These are phyloP conservation scores for Eulemur macaco DNA, from an alignment of 2,113 vertebrate genomes.

Conservation along the genomic window DNA sequence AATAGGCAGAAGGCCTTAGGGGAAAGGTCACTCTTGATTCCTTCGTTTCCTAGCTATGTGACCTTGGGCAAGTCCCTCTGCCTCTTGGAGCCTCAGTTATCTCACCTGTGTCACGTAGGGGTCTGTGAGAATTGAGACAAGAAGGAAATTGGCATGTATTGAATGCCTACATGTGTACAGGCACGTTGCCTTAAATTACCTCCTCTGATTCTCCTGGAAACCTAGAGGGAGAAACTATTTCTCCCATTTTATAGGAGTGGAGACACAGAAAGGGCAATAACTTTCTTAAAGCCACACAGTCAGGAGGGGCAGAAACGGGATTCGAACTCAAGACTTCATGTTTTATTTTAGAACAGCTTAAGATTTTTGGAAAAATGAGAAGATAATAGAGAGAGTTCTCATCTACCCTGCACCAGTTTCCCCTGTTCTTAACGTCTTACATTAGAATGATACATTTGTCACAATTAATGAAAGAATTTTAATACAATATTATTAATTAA, in stretches of 20 bases:
- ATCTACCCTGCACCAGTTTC: neutral
- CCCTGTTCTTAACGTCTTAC: neutral
- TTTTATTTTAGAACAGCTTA: conserved; percentile 14
- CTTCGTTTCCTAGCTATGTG: neutral
- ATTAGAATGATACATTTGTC: neutral
- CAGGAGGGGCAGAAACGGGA: neutral
- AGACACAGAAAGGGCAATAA: conserved; percentile 20
- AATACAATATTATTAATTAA: neutral
- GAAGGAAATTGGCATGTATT: neutral
- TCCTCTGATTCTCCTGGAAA: neutral
- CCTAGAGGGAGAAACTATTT: neutral
- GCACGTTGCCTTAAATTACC: neutral
- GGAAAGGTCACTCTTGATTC: neutral
- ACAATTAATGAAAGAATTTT: neutral
- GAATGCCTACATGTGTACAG: neutral
- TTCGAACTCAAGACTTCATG: neutral
- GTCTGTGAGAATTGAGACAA: neutral
- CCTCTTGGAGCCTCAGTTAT: neutral
- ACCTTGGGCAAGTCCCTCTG: neutral
- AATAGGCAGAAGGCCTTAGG: neutral
- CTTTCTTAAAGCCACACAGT: conserved; percentile 5
- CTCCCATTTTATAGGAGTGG: neutral
- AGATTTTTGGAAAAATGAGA: neutral
- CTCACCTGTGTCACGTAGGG: neutral
- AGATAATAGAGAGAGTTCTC: neutral